Conservation (phyloP, 2,888 invertebrate genomes). For the Lysandra coridon region DNA sequence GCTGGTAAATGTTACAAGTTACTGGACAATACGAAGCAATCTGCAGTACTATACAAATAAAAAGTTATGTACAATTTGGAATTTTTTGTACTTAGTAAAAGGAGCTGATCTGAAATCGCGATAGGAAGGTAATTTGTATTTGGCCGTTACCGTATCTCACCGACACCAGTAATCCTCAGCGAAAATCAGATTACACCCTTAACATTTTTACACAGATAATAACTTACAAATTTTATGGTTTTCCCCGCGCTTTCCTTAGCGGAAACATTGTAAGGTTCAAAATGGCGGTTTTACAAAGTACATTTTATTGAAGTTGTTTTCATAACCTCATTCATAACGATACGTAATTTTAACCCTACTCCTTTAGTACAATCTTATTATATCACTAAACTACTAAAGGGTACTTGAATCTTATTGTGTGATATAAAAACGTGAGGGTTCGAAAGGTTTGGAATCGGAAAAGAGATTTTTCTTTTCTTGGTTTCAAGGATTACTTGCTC, state of each 20-base stretch:
- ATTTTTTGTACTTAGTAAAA: background rate
- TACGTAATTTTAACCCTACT: background rate
- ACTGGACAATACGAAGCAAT: too few species aligned
- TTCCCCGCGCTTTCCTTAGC: background rate
- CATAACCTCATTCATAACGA: background rate
- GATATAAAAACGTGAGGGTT: background rate
- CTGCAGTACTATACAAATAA: background rate
- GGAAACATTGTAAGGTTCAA: slow-evolving; percentile 5
- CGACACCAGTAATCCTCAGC: slow-evolving; percentile 10
- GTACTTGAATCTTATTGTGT: background rate
- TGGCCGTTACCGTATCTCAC: slow-evolving; percentile 14
- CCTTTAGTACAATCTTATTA: background rate
- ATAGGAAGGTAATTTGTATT: slow-evolving; percentile 12
- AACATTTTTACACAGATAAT: slow-evolving; percentile 28
- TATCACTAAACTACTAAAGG: too few species aligned
- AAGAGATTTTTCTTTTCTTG: background rate
- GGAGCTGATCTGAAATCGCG: slow-evolving; percentile 4
- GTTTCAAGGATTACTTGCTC: background rate
- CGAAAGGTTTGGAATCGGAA: background rate
- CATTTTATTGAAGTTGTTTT: slow-evolving; percentile 16
- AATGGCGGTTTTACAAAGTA: slow-evolving; percentile 16
- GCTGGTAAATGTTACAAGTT: too few species aligned
- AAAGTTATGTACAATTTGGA: background rate
- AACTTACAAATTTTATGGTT: slow-evolving; percentile 24
- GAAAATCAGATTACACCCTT: slow-evolving; percentile 25